These are phyloP conservation scores for Botia almorhae DNA, from an alignment of 2,797 vertebrate genomes.

Conservation along the genomic window DNA sequence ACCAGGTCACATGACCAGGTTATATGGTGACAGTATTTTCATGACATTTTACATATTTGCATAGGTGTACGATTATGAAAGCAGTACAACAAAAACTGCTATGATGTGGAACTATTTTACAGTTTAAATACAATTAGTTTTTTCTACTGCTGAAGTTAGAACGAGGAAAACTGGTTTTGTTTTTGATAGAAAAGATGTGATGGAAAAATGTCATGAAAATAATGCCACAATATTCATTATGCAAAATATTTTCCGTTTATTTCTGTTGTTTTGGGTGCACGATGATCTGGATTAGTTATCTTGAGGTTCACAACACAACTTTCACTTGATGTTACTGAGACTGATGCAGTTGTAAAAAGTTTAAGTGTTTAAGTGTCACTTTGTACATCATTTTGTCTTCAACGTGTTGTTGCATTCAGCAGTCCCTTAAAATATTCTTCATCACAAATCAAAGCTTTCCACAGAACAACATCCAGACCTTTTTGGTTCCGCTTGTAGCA, in stretches of 20 bases:
- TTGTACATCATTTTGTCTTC: neutral
- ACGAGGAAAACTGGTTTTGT: too few relatives aligned
- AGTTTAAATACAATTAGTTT: too few relatives aligned
- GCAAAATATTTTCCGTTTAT: neutral
- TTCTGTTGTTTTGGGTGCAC: neutral
- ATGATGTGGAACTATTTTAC: too few relatives aligned
- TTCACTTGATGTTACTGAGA: neutral
- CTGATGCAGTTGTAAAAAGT: neutral
- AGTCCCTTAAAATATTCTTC: neutral
- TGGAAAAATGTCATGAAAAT: neutral
- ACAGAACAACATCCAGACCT: neutral
- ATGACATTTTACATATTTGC: too few relatives aligned
- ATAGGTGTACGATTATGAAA: too few relatives aligned
- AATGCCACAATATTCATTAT: neutral
- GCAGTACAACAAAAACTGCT: too few relatives aligned
- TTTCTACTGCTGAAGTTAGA: too few relatives aligned
- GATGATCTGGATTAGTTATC: neutral
- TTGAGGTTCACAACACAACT: neutral
- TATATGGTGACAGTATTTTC: too few relatives aligned
- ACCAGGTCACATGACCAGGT: neutral
- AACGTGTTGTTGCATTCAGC: neutral
- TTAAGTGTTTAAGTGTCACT: neutral
- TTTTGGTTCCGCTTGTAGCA: neutral
- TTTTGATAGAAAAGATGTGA: neutral
- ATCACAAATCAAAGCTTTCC: neutral